Base-by-base conservation (phyloP, 2,797 vertebrate genomes). In the Loris lydekkerianus region DNA sequence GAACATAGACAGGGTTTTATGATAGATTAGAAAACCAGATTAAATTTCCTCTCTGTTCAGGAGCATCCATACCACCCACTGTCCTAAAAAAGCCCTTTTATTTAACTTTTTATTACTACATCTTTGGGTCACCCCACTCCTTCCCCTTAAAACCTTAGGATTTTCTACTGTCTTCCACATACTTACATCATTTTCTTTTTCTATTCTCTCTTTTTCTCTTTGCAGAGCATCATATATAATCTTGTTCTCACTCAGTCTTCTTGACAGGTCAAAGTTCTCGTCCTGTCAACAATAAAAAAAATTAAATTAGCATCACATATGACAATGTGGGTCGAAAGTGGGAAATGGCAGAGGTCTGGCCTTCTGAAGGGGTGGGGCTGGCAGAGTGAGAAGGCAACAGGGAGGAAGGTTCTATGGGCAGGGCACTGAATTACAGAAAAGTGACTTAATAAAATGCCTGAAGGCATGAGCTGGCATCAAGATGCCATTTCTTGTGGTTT, bases 141-240 rank as follows among this genome's bases (percentile, higher is more conserved):
- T 29, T 43, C 65, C 81, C 61, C 46, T 58, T 76, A 76, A 40
- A 78, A 65, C 14, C 31, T 4, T 53, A 2, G 11, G 21, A 9
- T 9, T 9, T 60, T 65, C 43, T 61, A 20, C 11, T 13, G 3
- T 61, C 80, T 78, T 65, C 29, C 63, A 92, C 49, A 80, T 27
- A 93, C 98, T 98, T 81, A 98, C 98, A 90, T 60, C 88, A 34
- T 98, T 98, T 93, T 98, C 90, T 37, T 40, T 56, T 49, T 97
- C 96, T 23, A 96, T 5, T 11, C 49, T 75, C 2, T 92, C 37
- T 25, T 97, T 98, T 63, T 97, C 92, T 76, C 10, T 94, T 90
- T 98, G 93, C 72, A 98, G 95, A 77, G 15, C 27, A 67, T 96
- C 81, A 58, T 3, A 82, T 21, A 95, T 53, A 63, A 0, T 40